These are phyloP conservation scores for Mohoua ochrocephala DNA, from an alignment of 2,113 vertebrate genomes.

Conservation along the genomic window DNA sequence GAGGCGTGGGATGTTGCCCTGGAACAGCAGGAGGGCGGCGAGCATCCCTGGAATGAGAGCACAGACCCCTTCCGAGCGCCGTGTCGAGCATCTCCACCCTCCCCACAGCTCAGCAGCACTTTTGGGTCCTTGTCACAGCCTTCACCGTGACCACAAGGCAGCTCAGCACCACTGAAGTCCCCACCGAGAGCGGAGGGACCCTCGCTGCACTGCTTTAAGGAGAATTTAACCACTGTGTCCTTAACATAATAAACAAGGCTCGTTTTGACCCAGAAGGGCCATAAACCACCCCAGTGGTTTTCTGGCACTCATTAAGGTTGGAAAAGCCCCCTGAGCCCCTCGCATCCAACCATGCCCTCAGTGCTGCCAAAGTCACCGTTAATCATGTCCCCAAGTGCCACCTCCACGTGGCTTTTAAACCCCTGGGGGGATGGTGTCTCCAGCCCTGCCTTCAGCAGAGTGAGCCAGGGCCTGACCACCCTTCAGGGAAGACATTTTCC, in stretches of 20 bases:
- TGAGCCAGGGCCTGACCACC: neutral
- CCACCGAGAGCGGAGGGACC: neutral
- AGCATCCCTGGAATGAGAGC: constrained; percentile 77
- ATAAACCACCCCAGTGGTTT: neutral
- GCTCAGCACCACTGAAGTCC: neutral
- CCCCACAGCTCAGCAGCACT: neutral
- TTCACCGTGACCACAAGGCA: rapidly evolving
- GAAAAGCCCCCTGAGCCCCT: neutral
- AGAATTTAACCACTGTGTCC: neutral
- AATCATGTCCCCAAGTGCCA: neutral
- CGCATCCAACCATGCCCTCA: neutral
- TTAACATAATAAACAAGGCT: neutral
- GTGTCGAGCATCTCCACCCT: rapidly evolving
- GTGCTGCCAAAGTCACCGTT: neutral
- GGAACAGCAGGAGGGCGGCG: constrained; percentile 79
- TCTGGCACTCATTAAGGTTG: neutral
- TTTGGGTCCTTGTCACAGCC: neutral
- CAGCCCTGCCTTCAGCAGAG: neutral
- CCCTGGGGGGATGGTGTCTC: neutral
- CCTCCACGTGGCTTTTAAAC: neutral
- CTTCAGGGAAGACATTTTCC: neutral
- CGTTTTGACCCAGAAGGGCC: neutral
- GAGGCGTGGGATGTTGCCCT: constrained; percentile 83
- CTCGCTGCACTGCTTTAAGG: rapidly evolving
- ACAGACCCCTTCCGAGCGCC: rapidly evolving